Conservation (phyloP, 2,797 vertebrate genomes). For the Malurus leucopterus region DNA sequence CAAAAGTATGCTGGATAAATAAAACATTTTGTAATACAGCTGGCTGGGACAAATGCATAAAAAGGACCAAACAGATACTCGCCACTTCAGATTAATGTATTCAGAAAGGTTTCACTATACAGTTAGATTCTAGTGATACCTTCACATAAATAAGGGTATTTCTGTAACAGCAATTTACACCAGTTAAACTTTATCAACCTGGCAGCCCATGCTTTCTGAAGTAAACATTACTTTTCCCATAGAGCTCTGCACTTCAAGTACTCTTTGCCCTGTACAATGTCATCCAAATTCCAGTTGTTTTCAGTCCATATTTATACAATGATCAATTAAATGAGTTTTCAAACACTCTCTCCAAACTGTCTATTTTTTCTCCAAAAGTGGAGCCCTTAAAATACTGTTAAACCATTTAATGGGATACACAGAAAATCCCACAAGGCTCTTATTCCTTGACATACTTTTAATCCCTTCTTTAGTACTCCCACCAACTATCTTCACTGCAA, state of each 20-base stretch:
- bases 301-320: constrained; percentile 10
- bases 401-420: background rate
- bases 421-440: background rate
- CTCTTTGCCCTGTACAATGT: constrained; percentile 35
- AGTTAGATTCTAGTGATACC: background rate
- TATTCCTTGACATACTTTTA: background rate
- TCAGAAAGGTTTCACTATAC: background rate
- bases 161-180: background rate
- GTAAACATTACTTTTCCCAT: constrained; percentile 23
- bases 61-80: background rate
- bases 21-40: background rate
- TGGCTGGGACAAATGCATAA: background rate
- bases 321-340: constrained; percentile 53
- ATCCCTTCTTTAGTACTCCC: background rate
- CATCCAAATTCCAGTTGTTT: background rate
- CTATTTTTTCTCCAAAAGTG: constrained; percentile 31
- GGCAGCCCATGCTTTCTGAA: constrained; percentile 19
- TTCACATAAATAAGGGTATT: background rate
- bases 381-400: constrained; percentile 10
- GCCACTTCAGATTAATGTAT: background rate
- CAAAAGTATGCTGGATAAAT: background rate
- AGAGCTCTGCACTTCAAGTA: constrained; percentile 45
- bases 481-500: background rate
- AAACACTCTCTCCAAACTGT: constrained; percentile 39
- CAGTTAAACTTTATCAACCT: constrained; percentile 18